A percentile compares a stretch with the other conserved stretches of the same genome.
Conservation (phyloP, 2,113 vertebrate species). For the Lepus europaeus region DNA sequence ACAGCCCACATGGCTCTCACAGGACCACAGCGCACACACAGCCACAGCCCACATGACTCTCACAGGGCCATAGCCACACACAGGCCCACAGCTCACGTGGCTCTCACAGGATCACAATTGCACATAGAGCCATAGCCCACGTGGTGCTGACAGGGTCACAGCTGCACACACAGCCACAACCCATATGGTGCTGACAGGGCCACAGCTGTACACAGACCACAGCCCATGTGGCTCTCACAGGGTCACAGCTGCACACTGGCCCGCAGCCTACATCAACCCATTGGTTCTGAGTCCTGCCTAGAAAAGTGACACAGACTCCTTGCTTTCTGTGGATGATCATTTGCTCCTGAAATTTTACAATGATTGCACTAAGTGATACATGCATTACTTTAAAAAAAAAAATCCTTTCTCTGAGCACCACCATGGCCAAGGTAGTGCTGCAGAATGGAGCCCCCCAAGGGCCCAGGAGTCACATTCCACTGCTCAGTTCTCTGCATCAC, state of each 20-base stretch:
- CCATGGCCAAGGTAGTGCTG: background rate
- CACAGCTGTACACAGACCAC: too few species aligned
- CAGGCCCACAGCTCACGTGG: background rate
- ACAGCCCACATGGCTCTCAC: too few species aligned
- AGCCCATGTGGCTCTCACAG: too few species aligned
- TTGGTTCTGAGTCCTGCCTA: background rate
- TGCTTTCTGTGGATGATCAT: background rate
- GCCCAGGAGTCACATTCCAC: background rate
- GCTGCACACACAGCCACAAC: too few species aligned
- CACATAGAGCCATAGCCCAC: too few species aligned
- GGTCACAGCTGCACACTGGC: background rate
- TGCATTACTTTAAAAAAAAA: background rate
- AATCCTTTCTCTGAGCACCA: background rate
- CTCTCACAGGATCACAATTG: too few species aligned
- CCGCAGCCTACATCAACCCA: background rate
- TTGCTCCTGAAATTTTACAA: conserved; percentile 47
- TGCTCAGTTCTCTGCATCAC: background rate
- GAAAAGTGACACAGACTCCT: background rate
- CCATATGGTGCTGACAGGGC: too few species aligned
- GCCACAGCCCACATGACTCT: background rate
- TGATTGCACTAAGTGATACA: background rate
- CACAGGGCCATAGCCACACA: background rate
- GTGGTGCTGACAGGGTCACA: too few species aligned
- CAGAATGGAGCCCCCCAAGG: background rate
- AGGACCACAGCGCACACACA: too few species aligned